These are phyloP conservation scores for Cariama cristata DNA, from an alignment of 2,113 vertebrate genomes.

Conservation along the genomic window DNA sequence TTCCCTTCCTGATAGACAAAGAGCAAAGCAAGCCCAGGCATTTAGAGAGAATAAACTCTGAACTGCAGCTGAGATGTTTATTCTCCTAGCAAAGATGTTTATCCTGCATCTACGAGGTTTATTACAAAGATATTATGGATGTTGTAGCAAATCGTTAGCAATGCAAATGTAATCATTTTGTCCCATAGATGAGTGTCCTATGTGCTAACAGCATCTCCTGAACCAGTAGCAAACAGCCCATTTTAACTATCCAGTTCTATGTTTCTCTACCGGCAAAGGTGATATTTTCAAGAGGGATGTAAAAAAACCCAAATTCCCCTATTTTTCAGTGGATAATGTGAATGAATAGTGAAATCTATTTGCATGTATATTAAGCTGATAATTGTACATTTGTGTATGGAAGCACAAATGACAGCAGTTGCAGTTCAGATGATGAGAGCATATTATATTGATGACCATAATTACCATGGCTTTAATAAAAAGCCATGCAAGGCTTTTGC, in stretches of 20 bases:
- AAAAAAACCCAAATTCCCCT: background rate
- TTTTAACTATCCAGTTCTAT: background rate
- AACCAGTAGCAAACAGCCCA: constrained; percentile 6
- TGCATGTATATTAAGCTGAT: background rate
- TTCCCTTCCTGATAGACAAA: constrained; percentile 74
- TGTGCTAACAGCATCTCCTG: constrained; percentile 34
- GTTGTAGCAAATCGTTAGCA: constrained; percentile 62
- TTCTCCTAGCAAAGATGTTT: constrained; percentile 71
- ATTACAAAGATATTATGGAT: constrained; percentile 57
- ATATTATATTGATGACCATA: background rate
- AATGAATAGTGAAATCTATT: background rate
- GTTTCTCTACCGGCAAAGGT: background rate
- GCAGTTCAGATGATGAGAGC: background rate
- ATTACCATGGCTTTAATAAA: background rate
- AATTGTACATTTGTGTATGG: background rate
- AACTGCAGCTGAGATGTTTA: constrained; percentile 77
- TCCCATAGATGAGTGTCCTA: constrained; percentile 38
- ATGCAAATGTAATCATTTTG: constrained; percentile 35
- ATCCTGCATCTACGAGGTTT: constrained; percentile 69
- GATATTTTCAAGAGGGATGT: background rate
- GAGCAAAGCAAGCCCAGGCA: constrained; percentile 74
- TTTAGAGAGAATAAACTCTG: constrained; percentile 77
- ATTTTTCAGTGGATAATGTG: background rate
- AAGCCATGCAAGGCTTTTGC: background rate
- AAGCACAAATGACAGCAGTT: background rate